These are phyloP conservation scores for Eucidaris tribuloides DNA, from an alignment of 35 echinoderm and acorn worm species.

Conservation along the genomic window DNA sequence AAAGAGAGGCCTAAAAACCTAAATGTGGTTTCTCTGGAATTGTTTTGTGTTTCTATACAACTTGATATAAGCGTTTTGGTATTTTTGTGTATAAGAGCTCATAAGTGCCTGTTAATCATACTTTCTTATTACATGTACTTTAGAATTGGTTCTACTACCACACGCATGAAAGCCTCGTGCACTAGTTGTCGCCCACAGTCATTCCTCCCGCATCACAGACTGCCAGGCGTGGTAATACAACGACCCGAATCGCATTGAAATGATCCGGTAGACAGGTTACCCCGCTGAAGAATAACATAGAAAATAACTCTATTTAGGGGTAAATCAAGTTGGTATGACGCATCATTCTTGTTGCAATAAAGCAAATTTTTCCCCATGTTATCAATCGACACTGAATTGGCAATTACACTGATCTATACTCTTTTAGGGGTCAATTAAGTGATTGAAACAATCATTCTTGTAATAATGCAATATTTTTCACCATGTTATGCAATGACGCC, in stretches of 20 bases:
- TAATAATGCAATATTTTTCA: too few species aligned
- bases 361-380: background rate
- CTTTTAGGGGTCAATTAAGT: too few species aligned
- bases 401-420: too few species aligned
- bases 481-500: too few species aligned
- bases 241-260: slow-evolving; percentile 82
- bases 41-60: too few species aligned
- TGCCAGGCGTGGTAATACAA: slow-evolving; percentile 67
- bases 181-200: slow-evolving; percentile 77
- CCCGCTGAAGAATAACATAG: slow-evolving; percentile 4
- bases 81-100: too few species aligned
- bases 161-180: slow-evolving; percentile 61
- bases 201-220: slow-evolving; percentile 74
- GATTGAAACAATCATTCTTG: too few species aligned
- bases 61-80: too few species aligned
- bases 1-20: background rate
- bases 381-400: too few species aligned
- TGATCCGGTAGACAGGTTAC: slow-evolving; percentile 53
- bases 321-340: background rate
- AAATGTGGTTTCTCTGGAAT: too few species aligned
- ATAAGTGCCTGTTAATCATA: background rate
- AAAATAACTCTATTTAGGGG: background rate
- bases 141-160: too few species aligned
- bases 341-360: background rate
- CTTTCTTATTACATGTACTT: too few species aligned